phyloP scores from a whole-genome alignment of 1,140 invertebrate genomes.

The Pristionchus pacificus region DNA sequence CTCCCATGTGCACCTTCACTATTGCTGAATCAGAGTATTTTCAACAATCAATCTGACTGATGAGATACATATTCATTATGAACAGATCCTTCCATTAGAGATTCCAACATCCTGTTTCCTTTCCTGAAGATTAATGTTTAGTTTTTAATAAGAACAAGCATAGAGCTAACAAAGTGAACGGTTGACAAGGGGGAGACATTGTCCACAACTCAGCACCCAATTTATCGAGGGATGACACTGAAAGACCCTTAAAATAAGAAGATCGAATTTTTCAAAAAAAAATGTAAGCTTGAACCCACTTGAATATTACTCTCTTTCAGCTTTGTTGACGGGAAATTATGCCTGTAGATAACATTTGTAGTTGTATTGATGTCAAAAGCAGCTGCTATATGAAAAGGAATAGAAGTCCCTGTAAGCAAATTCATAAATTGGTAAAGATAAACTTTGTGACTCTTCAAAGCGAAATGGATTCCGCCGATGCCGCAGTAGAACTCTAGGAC shows the following conservation, averaged over 20 bases:
- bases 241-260: conserved; percentile 23
- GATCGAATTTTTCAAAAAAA: no score
- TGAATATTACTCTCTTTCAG: conserved; percentile 57
- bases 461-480: conserved; percentile 61
- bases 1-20: no score
- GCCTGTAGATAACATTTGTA: conserved; percentile 58
- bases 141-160: conserved; percentile 7
- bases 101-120: conserved; percentile 43
- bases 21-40: no score
- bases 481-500: conserved; percentile 61
- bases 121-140: conserved; percentile 17
- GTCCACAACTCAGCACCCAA: conserved; percentile 20
- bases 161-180: conserved; percentile 20
- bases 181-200: conserved; percentile 30
- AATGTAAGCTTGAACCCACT: conserved; percentile 25
- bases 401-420: no score
- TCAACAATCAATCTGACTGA: no score
- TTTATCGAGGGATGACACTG: conserved; percentile 5
- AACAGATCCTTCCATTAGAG: no score
- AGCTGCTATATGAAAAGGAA: conserved; percentile 54
- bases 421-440: no score
- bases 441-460: conserved; percentile 58
- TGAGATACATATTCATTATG: no score
- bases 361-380: conserved; percentile 60
- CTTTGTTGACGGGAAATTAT: conserved; percentile 58